Percentiles rank a stretch among this genome's conserved stretches.
These are phyloP conservation scores for Poecilia latipinna DNA, from an alignment of 2,113 vertebrate genomes.

Conservation along the genomic window DNA sequence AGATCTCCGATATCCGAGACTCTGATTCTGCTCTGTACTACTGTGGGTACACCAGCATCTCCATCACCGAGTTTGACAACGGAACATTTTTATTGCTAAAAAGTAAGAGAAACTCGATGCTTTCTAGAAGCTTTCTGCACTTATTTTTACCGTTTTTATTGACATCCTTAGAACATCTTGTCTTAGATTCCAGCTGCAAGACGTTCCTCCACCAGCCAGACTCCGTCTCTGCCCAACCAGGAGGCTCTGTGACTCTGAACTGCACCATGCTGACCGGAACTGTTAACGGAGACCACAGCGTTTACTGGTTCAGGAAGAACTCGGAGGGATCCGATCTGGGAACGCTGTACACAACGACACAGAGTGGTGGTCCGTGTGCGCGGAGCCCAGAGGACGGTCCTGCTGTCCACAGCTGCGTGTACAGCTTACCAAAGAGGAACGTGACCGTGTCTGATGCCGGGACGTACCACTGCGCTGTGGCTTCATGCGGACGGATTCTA, in stretches of 20 bases:
- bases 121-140: too few relatives aligned
- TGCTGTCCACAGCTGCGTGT: conserved; percentile 37
- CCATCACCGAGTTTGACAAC: conserved; percentile 25
- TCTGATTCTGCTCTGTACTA: conserved; percentile 63
- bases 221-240: conserved; percentile 23
- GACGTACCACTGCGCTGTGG: conserved; percentile 62
- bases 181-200: conserved; percentile 19
- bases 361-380: conserved; percentile 32
- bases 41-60: conserved; percentile 38
- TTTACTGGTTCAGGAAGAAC: conserved; percentile 68
- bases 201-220: conserved; percentile 28
- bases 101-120: conserved; percentile 16
- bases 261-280: conserved; percentile 50
- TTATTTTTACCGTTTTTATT: background rate
- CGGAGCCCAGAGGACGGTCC: background rate
- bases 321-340: conserved; percentile 25
- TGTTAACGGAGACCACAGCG: conserved; percentile 29
- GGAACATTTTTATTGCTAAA: conserved; percentile 49
- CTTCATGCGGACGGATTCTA: conserved; percentile 56
- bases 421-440: conserved; percentile 34
- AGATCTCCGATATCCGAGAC: conserved; percentile 34
- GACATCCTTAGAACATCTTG: background rate
- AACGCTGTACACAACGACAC: conserved; percentile 37
- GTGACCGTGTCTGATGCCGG: conserved; percentile 29
- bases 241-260: conserved; percentile 57